Evolutionary conservation across 2,888 invertebrate genomes (phyloP), one percentile per base, ranked within the genome.

Genomic region (Drosophila mulleri): DNA sequence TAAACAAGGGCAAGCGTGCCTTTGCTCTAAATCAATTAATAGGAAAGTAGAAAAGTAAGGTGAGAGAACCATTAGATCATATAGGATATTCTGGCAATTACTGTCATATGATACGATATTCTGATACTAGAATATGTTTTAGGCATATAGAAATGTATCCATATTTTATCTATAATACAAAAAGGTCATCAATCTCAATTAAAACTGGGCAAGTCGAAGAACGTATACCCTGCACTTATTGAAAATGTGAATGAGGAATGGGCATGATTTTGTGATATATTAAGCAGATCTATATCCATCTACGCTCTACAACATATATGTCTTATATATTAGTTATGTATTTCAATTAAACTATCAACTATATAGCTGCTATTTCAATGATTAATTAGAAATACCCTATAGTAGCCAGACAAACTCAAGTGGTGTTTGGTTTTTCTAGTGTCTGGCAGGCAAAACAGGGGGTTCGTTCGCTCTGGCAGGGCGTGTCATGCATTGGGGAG

Each of bases 401-500:
- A 32, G 14, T 16, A n/a, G 20, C 29, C 12, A 20, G 5, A 4
- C 16, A 26, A 48, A 52, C 16, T 41, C 32, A 63, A 65, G 64
- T 63, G 41, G 26, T 54, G 54, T 26, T 54, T 41, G 54, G 41
- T 12, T 26, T 23, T 11, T 23, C 41, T 23, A 12, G 9, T 20
- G 26, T 39, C 39, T 23, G 23, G 39, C 53, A 16, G 47, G 23
- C 7, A 9, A 26, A 47, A 20, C 26, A 12, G 41, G 41, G 54
- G 54, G 54, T 39, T 39, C 26, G 26, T 39, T 20, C 35, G 37
- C 3, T 26, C 26, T 12, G 32, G 50, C 20, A 61, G 75, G 83
- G 70, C 78, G 82, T 82, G 78, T 65, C 81, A 67, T 67, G 78
- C 81, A 78, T 50, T 56, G 26, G 54, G 54, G 71, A 42, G n/a